Percentiles rank a stretch among this genome's conserved stretches.
phyloP scores from a whole-genome alignment of 2,888 invertebrate species.

The Melangyna quadrimaculata region DNA sequence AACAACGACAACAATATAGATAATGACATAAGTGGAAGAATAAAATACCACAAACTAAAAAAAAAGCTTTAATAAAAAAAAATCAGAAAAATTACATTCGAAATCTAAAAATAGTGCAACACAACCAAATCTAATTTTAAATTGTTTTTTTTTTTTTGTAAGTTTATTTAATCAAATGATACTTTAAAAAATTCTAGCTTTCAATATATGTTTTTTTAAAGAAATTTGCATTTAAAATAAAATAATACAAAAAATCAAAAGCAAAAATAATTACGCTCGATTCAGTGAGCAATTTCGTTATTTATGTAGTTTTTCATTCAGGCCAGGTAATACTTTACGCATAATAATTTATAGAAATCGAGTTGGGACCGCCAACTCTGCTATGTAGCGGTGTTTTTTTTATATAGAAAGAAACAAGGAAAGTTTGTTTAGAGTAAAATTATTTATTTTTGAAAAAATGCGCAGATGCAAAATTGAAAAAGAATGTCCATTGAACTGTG shows the following conservation, averaged over 20 bases:
- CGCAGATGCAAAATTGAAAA: conserved; percentile 4
- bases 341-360: background rate
- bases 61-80: background rate
- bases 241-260: background rate
- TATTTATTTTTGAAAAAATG: background rate
- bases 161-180: background rate
- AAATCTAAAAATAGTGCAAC: conserved; percentile 4
- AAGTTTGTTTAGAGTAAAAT: background rate
- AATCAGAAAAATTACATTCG: background rate
- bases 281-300: background rate
- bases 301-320: background rate
- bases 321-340: background rate
- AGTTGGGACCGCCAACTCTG: background rate
- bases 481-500: conserved; percentile 15
- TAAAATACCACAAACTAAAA: background rate
- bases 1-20: background rate
- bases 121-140: background rate
- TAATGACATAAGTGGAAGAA: too few species aligned
- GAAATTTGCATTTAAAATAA: background rate
- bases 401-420: background rate
- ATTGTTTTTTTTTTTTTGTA: background rate
- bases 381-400: background rate
- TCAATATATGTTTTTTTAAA: background rate
- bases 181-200: background rate
- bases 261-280: background rate